These are phyloP conservation scores for Blennius ocellaris DNA, from an alignment of 2,113 vertebrate genomes.

Conservation along the genomic window DNA sequence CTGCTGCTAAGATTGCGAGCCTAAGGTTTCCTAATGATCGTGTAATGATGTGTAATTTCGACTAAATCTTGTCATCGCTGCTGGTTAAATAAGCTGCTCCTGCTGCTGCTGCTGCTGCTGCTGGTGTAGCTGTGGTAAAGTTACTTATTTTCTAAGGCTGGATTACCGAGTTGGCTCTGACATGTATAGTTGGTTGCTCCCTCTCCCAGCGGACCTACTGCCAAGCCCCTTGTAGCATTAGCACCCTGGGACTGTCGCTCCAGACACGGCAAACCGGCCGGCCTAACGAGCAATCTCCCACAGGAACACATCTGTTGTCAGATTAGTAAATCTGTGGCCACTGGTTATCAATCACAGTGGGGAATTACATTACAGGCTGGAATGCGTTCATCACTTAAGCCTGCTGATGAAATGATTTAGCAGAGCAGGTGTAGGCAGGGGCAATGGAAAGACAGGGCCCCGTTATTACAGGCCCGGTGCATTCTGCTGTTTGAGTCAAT, in stretches of 20 bases:
- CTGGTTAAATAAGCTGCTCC: conserved; percentile 50
- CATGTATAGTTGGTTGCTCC: conserved; percentile 23
- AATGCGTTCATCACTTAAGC: conserved; percentile 50
- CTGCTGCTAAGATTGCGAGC: conserved; percentile 39
- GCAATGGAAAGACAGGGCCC: conserved; percentile 5
- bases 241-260: conserved; percentile 26
- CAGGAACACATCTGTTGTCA: conserved; percentile 66
- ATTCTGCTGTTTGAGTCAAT: conserved; percentile 23
- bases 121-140: conserved; percentile 30
- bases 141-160: conserved; percentile 38
- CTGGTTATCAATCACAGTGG: conserved; percentile 66
- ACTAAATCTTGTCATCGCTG: conserved; percentile 58
- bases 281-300: conserved; percentile 51
- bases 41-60: conserved; percentile 71
- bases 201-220: conserved; percentile 43
- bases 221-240: conserved; percentile 49
- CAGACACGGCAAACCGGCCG: conserved; percentile 42
- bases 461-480: conserved; percentile 3
- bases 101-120: background rate
- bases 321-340: conserved; percentile 42
- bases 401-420: conserved; percentile 53
- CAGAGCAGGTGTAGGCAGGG: conserved; percentile 33
- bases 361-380: conserved; percentile 41
- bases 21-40: conserved; percentile 63
- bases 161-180: conserved; percentile 51